Evolutionary conservation across 2,113 vertebrate species (phyloP).

Genomic region (Coracopsis vasa): DNA sequence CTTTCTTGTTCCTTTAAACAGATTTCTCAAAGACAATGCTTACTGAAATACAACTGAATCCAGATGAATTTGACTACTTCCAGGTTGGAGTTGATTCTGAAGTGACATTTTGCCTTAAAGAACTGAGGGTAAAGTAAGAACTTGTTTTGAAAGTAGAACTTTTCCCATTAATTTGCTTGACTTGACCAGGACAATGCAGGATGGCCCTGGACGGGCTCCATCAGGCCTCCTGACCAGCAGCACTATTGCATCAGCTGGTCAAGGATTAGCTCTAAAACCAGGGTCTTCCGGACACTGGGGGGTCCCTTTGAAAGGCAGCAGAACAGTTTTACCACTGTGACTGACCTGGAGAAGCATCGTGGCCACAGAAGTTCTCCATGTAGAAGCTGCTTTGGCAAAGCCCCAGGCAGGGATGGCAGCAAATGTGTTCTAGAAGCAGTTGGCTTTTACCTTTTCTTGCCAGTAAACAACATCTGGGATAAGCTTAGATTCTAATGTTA

Average conservation of each 20-base stretch:
- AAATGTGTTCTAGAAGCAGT: not conserved
- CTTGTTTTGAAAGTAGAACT: not conserved
- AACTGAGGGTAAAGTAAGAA: constrained; percentile 85
- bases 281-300: not conserved
- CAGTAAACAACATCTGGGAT: not conserved
- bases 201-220: not conserved
- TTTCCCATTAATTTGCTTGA: not conserved
- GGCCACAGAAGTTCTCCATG: not conserved
- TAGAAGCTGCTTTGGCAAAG: not conserved
- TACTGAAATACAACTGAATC: constrained; percentile 85
- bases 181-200: not conserved
- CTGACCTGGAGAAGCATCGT: accelerated
- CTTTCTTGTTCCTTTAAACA: constrained; percentile 59
- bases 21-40: constrained; percentile 78
- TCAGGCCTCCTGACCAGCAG: not conserved
- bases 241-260: not conserved
- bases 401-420: not conserved
- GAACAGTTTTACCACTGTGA: not conserved
- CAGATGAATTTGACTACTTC: constrained; percentile 91
- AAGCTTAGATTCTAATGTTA: accelerated
- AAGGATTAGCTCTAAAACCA: not conserved
- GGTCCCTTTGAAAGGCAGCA: not conserved
- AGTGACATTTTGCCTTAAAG: constrained; percentile 94
- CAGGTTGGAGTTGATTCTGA: constrained; percentile 85
- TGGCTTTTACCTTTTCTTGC: not conserved